Percentiles rank a stretch among this genome's conserved stretches.
phyloP scores from a whole-genome alignment of 1,140 invertebrate genomes.

The Gonioctena quinquepunctata region DNA sequence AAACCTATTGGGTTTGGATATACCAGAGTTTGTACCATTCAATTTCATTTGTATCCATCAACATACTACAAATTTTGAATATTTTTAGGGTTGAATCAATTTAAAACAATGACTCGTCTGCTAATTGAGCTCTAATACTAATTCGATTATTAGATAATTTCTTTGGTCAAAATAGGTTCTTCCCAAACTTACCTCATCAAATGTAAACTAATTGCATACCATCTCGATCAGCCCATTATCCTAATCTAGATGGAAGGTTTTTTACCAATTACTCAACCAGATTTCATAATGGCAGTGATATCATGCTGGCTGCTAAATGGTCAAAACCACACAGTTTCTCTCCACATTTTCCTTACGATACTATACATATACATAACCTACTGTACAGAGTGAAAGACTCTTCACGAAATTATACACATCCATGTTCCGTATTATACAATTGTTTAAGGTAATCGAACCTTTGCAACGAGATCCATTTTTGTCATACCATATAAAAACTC shows the following conservation, averaged over 20 bases:
- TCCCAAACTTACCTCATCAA: too few species aligned
- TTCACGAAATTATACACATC: conserved; percentile 25
- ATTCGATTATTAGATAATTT: too few species aligned
- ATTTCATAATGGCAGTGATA: conserved; percentile 33
- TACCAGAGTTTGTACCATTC: too few species aligned
- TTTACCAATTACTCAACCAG: conserved; percentile 34
- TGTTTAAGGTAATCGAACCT: conserved; percentile 26
- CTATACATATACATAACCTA: conserved; percentile 28
- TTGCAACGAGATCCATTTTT: conserved; percentile 28
- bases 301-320: conserved; percentile 35
- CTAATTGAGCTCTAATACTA: too few species aligned
- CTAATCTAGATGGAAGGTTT: conserved; percentile 31
- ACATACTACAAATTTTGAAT: too few species aligned
- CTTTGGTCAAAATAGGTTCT: too few species aligned
- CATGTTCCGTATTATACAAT: conserved; percentile 28
- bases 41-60: too few species aligned
- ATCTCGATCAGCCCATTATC: background rate
- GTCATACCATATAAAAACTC: conserved; percentile 14
- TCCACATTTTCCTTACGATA: conserved; percentile 22
- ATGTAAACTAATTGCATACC: too few species aligned
- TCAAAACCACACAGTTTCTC: conserved; percentile 27
- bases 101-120: too few species aligned
- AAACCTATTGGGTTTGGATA: too few species aligned
- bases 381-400: conserved; percentile 34
- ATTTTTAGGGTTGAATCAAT: too few species aligned